Percentiles rank a stretch among this genome's conserved stretches.
phyloP scores from a whole-genome alignment of 1,140 invertebrate species.

The Hestina assimilis region DNA sequence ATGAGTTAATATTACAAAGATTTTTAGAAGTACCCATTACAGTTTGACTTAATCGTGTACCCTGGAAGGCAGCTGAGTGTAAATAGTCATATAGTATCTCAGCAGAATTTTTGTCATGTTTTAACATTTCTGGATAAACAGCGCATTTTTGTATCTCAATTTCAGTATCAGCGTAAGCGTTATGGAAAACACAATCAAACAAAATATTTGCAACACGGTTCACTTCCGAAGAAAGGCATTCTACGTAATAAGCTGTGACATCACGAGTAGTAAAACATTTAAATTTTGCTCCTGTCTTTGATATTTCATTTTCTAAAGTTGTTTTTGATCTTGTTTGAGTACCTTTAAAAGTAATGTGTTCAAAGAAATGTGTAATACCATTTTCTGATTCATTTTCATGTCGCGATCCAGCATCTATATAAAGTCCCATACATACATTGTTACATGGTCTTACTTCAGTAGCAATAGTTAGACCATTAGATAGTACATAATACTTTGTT shows the following conservation, averaged over 20 bases:
- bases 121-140: conserved; percentile 84
- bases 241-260: conserved; percentile 87
- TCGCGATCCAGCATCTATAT: conserved; percentile 87
- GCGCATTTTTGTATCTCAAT: conserved; percentile 85
- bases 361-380: conserved; percentile 88
- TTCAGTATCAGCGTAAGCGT: conserved; percentile 79
- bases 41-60: conserved; percentile 83
- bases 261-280: conserved; percentile 89
- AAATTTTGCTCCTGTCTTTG: conserved; percentile 86
- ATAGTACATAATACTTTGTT: conserved; percentile 26
- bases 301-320: conserved; percentile 85
- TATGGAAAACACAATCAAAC: conserved; percentile 87
- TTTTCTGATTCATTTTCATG: conserved; percentile 83
- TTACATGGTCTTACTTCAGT: conserved; percentile 41
- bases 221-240: conserved; percentile 84
- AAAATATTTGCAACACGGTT: conserved; percentile 84
- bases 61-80: conserved; percentile 84
- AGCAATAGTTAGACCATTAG: conserved; percentile 48
- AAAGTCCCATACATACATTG: conserved; percentile 84
- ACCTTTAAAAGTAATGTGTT: conserved; percentile 90
- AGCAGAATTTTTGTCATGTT: conserved; percentile 84
- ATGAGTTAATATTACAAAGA: conserved; percentile 81
- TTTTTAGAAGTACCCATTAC: conserved; percentile 87
- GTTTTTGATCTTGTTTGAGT: conserved; percentile 82
- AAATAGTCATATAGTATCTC: conserved; percentile 88